phyloP scores from a whole-genome alignment of 2,888 invertebrate species.

The Apamea epomidion region DNA sequence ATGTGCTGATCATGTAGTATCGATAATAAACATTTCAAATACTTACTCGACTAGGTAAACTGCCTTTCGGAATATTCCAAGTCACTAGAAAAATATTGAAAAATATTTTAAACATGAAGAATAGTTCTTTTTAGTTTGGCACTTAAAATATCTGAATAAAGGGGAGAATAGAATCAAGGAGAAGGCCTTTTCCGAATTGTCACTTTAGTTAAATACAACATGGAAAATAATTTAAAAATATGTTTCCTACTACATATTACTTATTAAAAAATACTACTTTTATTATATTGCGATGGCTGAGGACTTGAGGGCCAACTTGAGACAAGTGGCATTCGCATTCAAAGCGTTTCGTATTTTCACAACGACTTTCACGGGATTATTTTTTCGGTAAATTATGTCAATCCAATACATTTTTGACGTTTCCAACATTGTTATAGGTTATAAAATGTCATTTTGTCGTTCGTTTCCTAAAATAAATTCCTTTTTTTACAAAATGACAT shows the following conservation, averaged over 20 bases:
- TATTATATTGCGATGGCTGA: neutral
- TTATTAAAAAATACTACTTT: neutral
- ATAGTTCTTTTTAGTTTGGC: neutral
- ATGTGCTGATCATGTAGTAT: constrained; percentile 59
- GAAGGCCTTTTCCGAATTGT: neutral
- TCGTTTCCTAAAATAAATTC: neutral
- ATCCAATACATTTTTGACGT: neutral
- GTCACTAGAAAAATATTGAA: neutral
- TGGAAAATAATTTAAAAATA: neutral
- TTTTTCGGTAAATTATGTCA: neutral
- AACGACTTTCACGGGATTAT: neutral
- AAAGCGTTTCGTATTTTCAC: neutral
- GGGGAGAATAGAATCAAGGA: neutral
- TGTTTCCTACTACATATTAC: neutral
- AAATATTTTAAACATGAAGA: constrained; percentile 1
- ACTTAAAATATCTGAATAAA: neutral
- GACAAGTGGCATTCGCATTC: neutral
- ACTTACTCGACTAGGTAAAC: constrained; percentile 33
- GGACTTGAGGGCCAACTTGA: no score
- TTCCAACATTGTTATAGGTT: neutral
- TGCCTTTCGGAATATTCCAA: constrained; percentile 26
- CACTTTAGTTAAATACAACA: neutral
- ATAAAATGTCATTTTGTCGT: neutral
- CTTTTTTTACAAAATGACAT: neutral
- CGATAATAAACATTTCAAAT: constrained; percentile 57